These are phyloP conservation scores for Euschistus heros DNA, from an alignment of 1,140 invertebrate genomes.

Conservation along the genomic window DNA sequence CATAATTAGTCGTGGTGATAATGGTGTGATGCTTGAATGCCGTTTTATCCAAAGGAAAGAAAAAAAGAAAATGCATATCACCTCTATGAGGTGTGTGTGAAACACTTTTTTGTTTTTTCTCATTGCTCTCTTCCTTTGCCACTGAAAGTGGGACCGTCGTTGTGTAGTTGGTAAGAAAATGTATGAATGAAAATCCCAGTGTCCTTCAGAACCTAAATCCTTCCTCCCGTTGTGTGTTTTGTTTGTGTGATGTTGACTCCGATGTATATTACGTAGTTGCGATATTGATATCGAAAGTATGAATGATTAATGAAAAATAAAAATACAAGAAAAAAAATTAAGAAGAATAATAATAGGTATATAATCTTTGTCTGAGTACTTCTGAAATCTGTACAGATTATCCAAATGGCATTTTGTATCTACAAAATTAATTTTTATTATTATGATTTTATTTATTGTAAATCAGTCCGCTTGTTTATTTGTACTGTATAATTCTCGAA, in stretches of 20 bases:
- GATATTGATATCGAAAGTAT: neutral
- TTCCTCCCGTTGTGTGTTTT: neutral
- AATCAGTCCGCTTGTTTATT: slow-evolving; percentile 6
- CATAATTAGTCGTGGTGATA: too few relatives aligned
- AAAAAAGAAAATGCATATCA: neutral
- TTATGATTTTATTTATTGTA: slow-evolving; percentile 12
- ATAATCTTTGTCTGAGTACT: too few relatives aligned
- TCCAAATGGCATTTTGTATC: too few relatives aligned
- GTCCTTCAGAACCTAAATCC: neutral
- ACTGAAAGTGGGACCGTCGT: slow-evolving; percentile 8
- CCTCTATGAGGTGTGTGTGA: slow-evolving; percentile 2
- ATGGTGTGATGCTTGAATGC: slow-evolving; percentile 1
- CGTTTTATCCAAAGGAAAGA: slow-evolving; percentile 12
- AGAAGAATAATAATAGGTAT: neutral
- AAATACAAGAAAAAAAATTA: neutral
- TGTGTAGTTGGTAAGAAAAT: slow-evolving; percentile 9
- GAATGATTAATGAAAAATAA: neutral
- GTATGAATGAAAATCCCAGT: neutral
- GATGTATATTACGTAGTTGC: slow-evolving; percentile 8
- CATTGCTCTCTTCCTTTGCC: slow-evolving; percentile 1
- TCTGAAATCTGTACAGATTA: too few relatives aligned
- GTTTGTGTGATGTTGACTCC: neutral
- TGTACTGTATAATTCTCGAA: slow-evolving; percentile 4
- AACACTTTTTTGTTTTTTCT: too few relatives aligned
- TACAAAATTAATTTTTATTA: neutral